Evolutionary conservation across 2,888 invertebrate species (phyloP), one percentile per base, ranked within the genome.

Genomic region (Piscicola geometra): DNA sequence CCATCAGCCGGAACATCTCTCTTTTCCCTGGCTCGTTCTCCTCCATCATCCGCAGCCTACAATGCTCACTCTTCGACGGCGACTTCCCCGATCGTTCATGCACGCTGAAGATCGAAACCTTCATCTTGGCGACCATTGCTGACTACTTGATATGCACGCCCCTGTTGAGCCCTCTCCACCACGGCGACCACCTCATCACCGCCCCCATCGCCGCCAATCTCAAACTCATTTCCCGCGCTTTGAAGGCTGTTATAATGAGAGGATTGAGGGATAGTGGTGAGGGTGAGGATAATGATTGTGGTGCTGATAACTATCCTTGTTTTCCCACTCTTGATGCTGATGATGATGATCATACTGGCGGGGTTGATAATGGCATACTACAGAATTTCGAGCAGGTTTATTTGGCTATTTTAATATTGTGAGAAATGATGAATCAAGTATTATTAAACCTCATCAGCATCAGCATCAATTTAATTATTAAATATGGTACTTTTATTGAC

Each of bases 1-100:
- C 60, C 60, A 56, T 56, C 21, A 56, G 3, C 60, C 60, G n/a
- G n/a, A 9, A 56, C 60, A 56, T 56, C 25, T 56, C 60, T 56
- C 25, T 25, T 56, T 56, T 56, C 25, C 60, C 60, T 25, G n/a
- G 3, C 21, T 56, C 60, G 12, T 56, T 56, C 25, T 15, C 60
- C 21, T 15, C 15, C 60, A 56, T 56, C 25, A 5, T 56, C 25
- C n/a, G n/a, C 21, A 25, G 3, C 60, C 60, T 56, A 18, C 60
- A 21, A 5, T 3, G 3, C 5, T 3, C 5, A 3, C n/a, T 56
- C 3, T 15, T 47, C 9, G 21, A 9, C 3, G n/a, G 60, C 60
- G n/a, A 56, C 25, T 5, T 25, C 25, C 9, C 5, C 3, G 25
- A 25, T 5, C 9, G n/a, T 3, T 5, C 41, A 41, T 41, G 9